Base-by-base conservation (phyloP, 2,888 invertebrate genomes). In the Fabriciana adippe region DNA sequence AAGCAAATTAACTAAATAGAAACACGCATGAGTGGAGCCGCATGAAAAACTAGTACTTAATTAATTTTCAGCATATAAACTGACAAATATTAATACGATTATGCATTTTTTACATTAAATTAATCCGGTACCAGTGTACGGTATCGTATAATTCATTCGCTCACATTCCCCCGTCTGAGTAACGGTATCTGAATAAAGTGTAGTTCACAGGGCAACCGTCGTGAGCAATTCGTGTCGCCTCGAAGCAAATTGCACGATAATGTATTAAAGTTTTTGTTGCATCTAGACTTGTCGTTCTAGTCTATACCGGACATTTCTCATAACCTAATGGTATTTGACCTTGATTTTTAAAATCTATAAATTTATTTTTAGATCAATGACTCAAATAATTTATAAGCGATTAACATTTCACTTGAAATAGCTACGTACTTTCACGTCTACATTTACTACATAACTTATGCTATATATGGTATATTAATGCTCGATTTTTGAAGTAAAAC, bases 201-300 rank as follows among this genome's bases (percentile, higher is more conserved):
- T 67, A 72, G 74, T 73, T 72, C 74, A 68, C 69, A 69, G 75
- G 62, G 72, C 68, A 71, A 62, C 54, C 71, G 64, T 66, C 66
- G 69, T 67, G 69, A 69, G 69, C 71, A 72, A 72, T 72, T 70
- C 70, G 70, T 60, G 70, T 60, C 67, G 64, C 56, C 48, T 64
- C 48, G 53, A 31, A 65, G 63, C 65, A 70, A 70, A 70, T 70
- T 66, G 69, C 59, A 56, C 51, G 65, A 63, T 41, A 41, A 41
- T 66, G 54, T 31, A 53, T 53, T 51, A 53, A 61, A 51, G 35
- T 53, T 51, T 61, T 61, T 61, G 51, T 61, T 51, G 35, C 41
- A 15, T 15, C 45, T 5, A 48, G 48, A 48, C 11, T 48, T 26
- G 48, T 18, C 48, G 48, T 26, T 48, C 59, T 59, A 47, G n/a